A percentile compares a stretch with the other conserved stretches of the same genome.
These are phyloP conservation scores for Aramus guarauna DNA, from an alignment of 2,113 vertebrate species.

Conservation along the genomic window DNA sequence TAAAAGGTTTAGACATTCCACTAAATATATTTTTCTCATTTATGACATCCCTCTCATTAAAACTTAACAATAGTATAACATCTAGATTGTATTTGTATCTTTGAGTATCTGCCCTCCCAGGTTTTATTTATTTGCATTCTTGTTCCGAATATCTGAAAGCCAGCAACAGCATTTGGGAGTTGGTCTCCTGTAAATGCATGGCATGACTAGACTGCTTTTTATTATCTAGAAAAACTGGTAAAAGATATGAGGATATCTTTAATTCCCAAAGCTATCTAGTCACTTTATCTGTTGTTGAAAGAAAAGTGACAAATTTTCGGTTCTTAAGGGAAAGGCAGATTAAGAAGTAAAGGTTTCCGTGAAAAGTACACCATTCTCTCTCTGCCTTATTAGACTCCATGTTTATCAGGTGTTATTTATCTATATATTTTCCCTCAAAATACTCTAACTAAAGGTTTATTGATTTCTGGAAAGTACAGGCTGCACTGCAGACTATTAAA, in stretches of 20 bases:
- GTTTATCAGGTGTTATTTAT: neutral
- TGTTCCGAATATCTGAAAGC: neutral
- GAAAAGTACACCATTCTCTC: neutral
- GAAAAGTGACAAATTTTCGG: neutral
- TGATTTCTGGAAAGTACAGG: neutral
- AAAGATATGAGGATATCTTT: neutral
- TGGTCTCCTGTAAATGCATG: neutral
- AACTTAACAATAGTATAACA: neutral
- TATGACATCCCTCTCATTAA: neutral
- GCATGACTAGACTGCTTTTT: neutral
- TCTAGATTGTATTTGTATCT: neutral
- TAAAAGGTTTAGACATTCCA: neutral
- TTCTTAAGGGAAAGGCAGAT: neutral
- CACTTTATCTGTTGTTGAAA: neutral
- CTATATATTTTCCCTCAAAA: neutral
- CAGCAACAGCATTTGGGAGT: neutral
- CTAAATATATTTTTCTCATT: neutral
- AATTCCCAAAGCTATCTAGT: neutral
- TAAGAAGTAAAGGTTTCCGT: neutral
- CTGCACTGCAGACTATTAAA: neutral
- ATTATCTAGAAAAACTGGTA: neutral
- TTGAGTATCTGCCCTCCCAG: neutral
- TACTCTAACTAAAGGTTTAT: neutral
- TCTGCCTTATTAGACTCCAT: neutral
- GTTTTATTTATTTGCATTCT: neutral